phyloP scores from a whole-genome alignment of 2,797 vertebrate genomes.

The Anniella stebbinsi region DNA sequence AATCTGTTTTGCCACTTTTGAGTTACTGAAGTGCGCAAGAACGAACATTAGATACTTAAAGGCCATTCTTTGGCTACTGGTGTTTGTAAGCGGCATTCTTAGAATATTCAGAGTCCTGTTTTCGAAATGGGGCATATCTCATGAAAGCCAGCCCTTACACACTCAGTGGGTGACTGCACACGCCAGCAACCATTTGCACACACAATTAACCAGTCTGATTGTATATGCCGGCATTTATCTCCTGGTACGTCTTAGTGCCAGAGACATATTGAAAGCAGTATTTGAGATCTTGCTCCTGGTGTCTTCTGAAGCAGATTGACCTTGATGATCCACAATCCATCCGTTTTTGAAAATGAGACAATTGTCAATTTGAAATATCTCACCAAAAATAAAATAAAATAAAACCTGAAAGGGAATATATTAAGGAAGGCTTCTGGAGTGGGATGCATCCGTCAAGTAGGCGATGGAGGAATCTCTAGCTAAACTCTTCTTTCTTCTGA shows the following conservation, averaged over 20 bases:
- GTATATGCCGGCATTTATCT: constrained; percentile 42
- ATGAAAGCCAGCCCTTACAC: constrained; percentile 25
- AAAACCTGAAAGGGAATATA: constrained; percentile 39
- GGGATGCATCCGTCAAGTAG: constrained; percentile 40
- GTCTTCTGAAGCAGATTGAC: constrained; percentile 30
- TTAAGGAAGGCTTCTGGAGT: constrained; percentile 47
- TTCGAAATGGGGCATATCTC: constrained; percentile 11
- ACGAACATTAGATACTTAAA: constrained; percentile 20
- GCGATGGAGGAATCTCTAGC: constrained; percentile 27
- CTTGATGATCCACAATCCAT: constrained; percentile 42
- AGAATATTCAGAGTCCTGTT: constrained; percentile 43
- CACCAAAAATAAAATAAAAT: constrained; percentile 1
- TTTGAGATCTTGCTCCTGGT: constrained; percentile 44
- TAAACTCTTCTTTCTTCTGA: constrained; percentile 58
- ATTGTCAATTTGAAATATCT: constrained; percentile 54
- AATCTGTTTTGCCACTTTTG: constrained; percentile 53
- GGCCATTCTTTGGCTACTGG: background rate
- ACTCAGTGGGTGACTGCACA: constrained; percentile 11
- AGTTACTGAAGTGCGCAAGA: constrained; percentile 46
- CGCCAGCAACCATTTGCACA: constrained; percentile 45
- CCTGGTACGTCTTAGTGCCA: constrained; percentile 32
- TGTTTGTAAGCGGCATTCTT: constrained; percentile 22
- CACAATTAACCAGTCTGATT: constrained; percentile 50
- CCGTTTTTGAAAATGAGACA: constrained; percentile 60
- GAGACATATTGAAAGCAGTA: constrained; percentile 38